phyloP scores from a whole-genome alignment of 1,140 invertebrate genomes.

The Drosophila arawakana region DNA sequence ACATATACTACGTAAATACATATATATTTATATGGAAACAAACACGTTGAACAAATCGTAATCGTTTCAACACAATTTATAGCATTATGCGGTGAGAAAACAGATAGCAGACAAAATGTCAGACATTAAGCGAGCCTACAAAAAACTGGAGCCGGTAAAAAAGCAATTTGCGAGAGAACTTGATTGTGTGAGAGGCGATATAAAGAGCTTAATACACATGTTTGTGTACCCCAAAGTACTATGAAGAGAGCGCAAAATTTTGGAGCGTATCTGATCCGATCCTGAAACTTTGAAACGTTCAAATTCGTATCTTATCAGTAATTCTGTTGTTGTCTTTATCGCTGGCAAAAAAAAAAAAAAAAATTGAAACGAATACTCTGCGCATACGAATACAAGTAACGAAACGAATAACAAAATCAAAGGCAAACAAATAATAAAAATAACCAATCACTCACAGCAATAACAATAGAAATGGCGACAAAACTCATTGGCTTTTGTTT shows the following conservation, averaged over 20 bases:
- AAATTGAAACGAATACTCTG: conserved; percentile 41
- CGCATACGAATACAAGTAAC: conserved; percentile 31
- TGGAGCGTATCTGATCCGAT: conserved; percentile 42
- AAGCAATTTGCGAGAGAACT: neutral
- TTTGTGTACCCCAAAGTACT: neutral
- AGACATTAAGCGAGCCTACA: conserved; percentile 44
- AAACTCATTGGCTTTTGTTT: conserved; percentile 16
- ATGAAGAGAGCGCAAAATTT: conserved; percentile 20
- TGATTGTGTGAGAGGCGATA: neutral
- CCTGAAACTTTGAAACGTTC: conserved; percentile 14
- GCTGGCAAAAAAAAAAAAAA: conserved; percentile 58
- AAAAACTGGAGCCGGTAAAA: conserved; percentile 40
- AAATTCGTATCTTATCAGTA: conserved; percentile 69
- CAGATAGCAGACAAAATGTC: conserved; percentile 40
- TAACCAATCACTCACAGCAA: conserved; percentile 39
- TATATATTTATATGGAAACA: conserved; percentile 35
- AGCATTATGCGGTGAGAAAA: conserved; percentile 49
- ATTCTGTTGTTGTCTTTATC: conserved; percentile 68
- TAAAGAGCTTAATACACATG: neutral
- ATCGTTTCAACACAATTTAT: conserved; percentile 52
- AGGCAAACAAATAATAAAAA: conserved; percentile 46
- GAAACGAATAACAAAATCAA: conserved; percentile 45
- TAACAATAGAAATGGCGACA: conserved; percentile 27
- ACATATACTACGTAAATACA: neutral
- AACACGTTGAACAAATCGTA: conserved; percentile 48